Evolutionary conservation across 2,888 invertebrate species (phyloP).

Genomic region (Drosophila melanosoma): DNA sequence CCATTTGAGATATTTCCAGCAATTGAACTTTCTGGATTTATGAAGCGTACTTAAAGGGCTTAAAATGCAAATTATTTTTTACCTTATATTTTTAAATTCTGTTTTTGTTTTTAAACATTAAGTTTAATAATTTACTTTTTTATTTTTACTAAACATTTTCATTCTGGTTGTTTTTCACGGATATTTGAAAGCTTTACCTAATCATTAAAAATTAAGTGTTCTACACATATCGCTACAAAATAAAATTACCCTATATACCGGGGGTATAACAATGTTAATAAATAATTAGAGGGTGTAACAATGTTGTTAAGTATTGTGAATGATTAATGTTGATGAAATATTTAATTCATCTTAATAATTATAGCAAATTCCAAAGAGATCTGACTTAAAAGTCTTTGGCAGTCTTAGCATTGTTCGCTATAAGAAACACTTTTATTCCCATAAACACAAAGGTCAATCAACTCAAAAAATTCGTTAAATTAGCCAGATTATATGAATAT

Average conservation of each 20-base stretch:
- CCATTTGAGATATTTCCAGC: not conserved
- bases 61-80: not conserved
- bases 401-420: not conserved
- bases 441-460: not conserved
- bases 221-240: not conserved
- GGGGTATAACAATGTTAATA: not conserved
- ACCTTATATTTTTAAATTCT: not conserved
- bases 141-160: not conserved
- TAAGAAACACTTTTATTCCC: not conserved
- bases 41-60: not conserved
- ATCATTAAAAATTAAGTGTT: not conserved
- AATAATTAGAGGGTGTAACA: not conserved
- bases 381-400: not conserved
- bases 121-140: not conserved
- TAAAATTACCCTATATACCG: not conserved
- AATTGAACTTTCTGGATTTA: conserved; percentile 25
- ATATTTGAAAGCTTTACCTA: not conserved
- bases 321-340: not conserved
- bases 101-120: not conserved
- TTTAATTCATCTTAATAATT: not conserved
- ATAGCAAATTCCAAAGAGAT: not conserved
- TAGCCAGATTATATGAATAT: conserved; percentile 1
- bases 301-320: not conserved
- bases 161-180: not conserved
- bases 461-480: not conserved